phyloP scores from a whole-genome alignment of 2,113 vertebrate species.

The Pongo abelii region DNA sequence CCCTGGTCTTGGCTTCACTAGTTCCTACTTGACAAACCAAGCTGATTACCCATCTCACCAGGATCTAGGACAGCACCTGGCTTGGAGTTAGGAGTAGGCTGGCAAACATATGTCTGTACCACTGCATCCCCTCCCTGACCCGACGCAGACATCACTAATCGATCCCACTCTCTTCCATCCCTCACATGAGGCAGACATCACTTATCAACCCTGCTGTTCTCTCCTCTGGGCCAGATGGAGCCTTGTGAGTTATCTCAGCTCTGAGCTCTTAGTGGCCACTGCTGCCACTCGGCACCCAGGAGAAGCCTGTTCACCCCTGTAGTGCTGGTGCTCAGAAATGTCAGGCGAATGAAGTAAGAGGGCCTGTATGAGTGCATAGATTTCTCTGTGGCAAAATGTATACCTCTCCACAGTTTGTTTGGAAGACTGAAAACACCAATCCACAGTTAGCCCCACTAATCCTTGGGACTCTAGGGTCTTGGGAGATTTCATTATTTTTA shows the following conservation, averaged over 20 bases:
- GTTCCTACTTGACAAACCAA: neutral
- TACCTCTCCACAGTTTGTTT: neutral
- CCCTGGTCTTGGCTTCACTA: neutral
- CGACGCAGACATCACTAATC: neutral
- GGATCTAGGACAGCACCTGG: neutral
- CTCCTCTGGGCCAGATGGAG: no score
- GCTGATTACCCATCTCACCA: neutral
- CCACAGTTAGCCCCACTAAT: neutral
- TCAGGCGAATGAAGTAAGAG: fast-evolving
- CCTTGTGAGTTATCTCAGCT: neutral
- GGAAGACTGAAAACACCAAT: neutral
- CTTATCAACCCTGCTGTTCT: fast-evolving
- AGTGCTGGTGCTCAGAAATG: fast-evolving
- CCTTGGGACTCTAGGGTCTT: neutral
- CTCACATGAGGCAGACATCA: neutral
- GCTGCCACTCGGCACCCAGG: neutral
- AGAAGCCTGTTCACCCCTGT: neutral
- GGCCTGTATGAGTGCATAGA: fast-evolving
- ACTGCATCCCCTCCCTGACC: neutral
- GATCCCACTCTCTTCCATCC: neutral
- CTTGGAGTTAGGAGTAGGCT: fast-evolving
- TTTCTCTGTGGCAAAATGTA: neutral
- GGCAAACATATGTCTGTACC: neutral
- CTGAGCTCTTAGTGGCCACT: neutral
- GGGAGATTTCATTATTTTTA: neutral